Base-by-base conservation (phyloP, 2,113 vertebrate species). In the Grantiella picta region DNA sequence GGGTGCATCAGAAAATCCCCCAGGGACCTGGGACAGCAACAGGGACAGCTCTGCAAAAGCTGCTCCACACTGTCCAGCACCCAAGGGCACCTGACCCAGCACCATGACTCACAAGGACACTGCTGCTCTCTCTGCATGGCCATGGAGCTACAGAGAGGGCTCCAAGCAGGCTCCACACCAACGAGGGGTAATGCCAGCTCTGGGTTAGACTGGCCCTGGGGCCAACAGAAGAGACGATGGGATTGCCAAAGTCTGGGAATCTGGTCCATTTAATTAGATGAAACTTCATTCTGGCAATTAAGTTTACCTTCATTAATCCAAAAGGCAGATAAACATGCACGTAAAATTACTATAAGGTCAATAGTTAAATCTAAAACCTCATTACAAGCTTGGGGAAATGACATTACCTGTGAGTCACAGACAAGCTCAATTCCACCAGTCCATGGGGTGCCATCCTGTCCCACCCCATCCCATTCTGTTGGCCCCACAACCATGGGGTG, bases 401-500 rank as follows among this genome's bases (percentile, higher is more conserved):
- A 64, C 53, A 40, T 23, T 65, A 68, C 36, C 44, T 22, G 52
- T 3, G 5, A 83, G 59, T 40, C 47, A 93, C 1, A 20, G 64
- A 35, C 27, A 52, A 78, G 42, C 33, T 88, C 64, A 29, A 49
- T 29, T 80, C 60, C 42, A 91, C 61, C 25, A 83, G 35, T 3
- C 27, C 63, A 61, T 63, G 65, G 70, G 57, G 27, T 80, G 36
- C n/a, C 35, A 40, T 42, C 64, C 52, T 15, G 24, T 13, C 45
- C 31, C 33, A 52, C 45, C 19, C 33, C 21, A 38, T 5, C 72
- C 56, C 2, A 0, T 6, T 57, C 52, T 6, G 8, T 2, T 9
- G 2, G 47, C 53, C 36, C 38, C 1, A 2, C 44, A 69, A 2
- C 49, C 2, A 1, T 0, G 13, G 20, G 19, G 7, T 2, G 5